These are phyloP conservation scores for Elysia chlorotica DNA, from an alignment of 1,140 invertebrate genomes.

Conservation along the genomic window DNA sequence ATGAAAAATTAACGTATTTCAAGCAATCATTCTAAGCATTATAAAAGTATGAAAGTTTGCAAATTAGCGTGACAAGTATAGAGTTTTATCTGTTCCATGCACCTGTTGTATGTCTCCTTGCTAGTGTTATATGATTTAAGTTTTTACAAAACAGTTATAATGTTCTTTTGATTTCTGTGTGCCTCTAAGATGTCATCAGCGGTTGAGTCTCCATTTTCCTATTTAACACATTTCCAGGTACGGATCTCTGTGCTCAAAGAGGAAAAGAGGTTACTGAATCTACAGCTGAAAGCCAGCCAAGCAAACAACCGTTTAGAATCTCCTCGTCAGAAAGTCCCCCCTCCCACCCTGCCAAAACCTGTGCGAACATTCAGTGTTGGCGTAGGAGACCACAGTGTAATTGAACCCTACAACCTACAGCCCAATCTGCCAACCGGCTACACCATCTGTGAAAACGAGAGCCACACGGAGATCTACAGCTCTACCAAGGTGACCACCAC, in stretches of 20 bases:
- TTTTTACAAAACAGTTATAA: no score
- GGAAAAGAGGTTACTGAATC: slow-evolving; percentile 73
- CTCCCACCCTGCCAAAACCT: slow-evolving; percentile 42
- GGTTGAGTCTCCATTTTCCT: no score
- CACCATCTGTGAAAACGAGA: slow-evolving; percentile 36
- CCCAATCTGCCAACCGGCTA: slow-evolving; percentile 41
- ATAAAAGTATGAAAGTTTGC: no score
- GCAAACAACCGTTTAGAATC: slow-evolving; percentile 15
- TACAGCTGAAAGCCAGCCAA: slow-evolving; percentile 64
- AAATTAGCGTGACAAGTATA: no score
- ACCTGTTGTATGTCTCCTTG: no score
- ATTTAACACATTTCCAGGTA: slow-evolving; percentile 65
- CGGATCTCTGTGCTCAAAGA: slow-evolving; percentile 73
- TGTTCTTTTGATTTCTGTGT: no score
- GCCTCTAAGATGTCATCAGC: no score
- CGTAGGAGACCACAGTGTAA: slow-evolving; percentile 53
- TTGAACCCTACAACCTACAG: slow-evolving; percentile 48
- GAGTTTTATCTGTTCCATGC: no score
- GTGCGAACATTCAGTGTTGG: slow-evolving; percentile 35
- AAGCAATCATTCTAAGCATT: no score
- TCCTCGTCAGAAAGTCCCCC: slow-evolving; percentile 32
- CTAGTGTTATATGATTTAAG: no score
- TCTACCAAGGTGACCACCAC: neutral
- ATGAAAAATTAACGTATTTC: no score
- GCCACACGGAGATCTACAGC: slow-evolving; percentile 30